phyloP scores from a whole-genome alignment of 2,113 vertebrate genomes.

The Cacatua alba region DNA sequence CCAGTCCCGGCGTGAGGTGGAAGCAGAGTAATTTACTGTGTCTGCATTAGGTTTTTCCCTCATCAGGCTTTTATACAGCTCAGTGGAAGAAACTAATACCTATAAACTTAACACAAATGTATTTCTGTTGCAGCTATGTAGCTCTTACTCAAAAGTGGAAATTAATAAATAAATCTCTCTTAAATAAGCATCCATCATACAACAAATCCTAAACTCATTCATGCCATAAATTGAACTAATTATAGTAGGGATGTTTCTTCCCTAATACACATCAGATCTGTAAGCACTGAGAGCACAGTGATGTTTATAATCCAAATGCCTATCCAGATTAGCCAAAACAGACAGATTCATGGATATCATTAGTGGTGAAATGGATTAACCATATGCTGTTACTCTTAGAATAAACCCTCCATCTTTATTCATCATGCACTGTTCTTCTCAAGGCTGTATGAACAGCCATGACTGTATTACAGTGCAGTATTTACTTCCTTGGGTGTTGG shows the following conservation, averaged over 20 bases:
- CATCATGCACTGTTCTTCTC: neutral
- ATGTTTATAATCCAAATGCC: neutral
- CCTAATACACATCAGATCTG: neutral
- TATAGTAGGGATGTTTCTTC: slow-evolving; percentile 23
- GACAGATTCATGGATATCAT: neutral
- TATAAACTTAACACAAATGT: slow-evolving; percentile 37
- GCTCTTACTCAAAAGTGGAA: slow-evolving; percentile 57
- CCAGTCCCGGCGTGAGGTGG: neutral
- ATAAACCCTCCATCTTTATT: neutral
- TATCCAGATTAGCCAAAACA: neutral
- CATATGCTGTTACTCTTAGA: neutral
- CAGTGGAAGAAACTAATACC: slow-evolving; percentile 56
- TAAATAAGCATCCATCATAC: slow-evolving; percentile 63
- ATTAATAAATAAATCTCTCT: slow-evolving; percentile 72
- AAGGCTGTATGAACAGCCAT: neutral
- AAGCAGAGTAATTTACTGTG: slow-evolving; percentile 65
- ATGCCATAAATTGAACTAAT: slow-evolving; percentile 59
- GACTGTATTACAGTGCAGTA: neutral
- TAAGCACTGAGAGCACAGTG: neutral
- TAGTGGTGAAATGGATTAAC: neutral
- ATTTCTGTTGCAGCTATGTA: slow-evolving; percentile 49
- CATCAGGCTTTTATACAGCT: slow-evolving; percentile 56
- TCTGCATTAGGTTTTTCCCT: slow-evolving; percentile 64
- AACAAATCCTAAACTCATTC: slow-evolving; percentile 74
- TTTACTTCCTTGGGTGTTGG: neutral